Conservation (phyloP, 2,113 vertebrate species). For the Menura novaehollandiae region DNA sequence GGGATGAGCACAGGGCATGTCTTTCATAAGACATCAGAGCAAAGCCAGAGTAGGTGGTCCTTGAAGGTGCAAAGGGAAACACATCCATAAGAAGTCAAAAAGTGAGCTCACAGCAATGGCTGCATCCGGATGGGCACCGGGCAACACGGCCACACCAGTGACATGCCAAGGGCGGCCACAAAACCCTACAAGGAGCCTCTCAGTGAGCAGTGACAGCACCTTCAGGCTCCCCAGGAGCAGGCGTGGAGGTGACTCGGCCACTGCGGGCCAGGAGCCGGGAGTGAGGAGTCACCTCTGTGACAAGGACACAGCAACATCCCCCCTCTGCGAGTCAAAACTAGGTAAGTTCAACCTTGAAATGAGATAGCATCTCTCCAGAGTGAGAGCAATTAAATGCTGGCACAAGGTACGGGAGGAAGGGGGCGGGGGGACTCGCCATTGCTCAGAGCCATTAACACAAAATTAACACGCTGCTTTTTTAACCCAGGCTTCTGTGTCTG, state of each 20-base stretch:
- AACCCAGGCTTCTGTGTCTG: neutral
- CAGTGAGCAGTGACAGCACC: fast-evolving
- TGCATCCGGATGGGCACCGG: neutral
- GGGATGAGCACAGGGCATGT: neutral
- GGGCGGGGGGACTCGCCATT: neutral
- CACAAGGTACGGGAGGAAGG: neutral
- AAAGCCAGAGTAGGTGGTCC: neutral
- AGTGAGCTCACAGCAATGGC: fast-evolving
- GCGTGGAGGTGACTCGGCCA: fast-evolving
- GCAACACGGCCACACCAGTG: fast-evolving
- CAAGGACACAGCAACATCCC: neutral
- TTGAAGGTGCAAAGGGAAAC: fast-evolving
- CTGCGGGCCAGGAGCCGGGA: neutral
- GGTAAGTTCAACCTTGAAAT: neutral
- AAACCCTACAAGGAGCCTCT: neutral
- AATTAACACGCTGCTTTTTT: neutral
- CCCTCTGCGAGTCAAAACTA: neutral
- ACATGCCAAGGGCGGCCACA: neutral
- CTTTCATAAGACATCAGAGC: fast-evolving
- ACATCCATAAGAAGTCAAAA: fast-evolving
- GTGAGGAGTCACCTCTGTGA: neutral
- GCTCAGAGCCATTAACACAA: neutral
- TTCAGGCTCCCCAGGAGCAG: neutral
- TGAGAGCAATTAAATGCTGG: neutral
- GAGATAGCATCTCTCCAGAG: constrained; percentile 25